Evolutionary conservation across 2,888 invertebrate genomes (phyloP).

Genomic region (Oscheius sp.): DNA sequence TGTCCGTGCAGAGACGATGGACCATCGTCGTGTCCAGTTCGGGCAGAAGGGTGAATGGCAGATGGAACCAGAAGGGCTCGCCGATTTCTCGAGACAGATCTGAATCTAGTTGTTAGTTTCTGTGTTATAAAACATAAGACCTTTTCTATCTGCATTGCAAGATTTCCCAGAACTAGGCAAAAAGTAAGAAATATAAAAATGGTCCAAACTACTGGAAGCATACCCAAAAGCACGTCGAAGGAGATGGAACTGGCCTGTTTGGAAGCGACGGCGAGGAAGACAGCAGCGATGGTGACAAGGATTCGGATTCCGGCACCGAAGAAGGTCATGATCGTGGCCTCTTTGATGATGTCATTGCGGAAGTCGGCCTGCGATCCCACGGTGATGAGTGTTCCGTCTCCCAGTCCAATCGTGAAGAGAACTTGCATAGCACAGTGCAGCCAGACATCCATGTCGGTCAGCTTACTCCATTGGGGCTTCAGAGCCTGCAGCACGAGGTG

Average conservation of each 20-base stretch:
- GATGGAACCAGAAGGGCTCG: slow-evolving; percentile 9
- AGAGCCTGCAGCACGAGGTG: neutral
- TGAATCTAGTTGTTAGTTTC: neutral
- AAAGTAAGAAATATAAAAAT: neutral
- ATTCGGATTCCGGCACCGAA: slow-evolving; percentile 14
- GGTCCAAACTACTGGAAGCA: neutral
- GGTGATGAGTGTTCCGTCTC: slow-evolving; percentile 32
- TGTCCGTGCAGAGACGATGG: slow-evolving; percentile 1
- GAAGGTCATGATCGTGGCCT: slow-evolving; percentile 4
- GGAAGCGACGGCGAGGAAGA: slow-evolving; percentile 6
- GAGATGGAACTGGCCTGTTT: slow-evolving; percentile 5
- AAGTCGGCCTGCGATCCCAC: slow-evolving; percentile 23
- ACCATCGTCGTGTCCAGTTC: slow-evolving; percentile 2
- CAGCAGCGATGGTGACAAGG: slow-evolving; percentile 7
- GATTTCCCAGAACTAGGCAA: no score
- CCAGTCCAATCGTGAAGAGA: slow-evolving; percentile 10
- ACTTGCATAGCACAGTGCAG: slow-evolving; percentile 17
- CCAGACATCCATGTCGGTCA: neutral
- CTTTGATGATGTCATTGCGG: slow-evolving; percentile 10
- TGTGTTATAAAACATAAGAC: no score
- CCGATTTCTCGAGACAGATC: neutral
- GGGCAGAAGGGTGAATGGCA: slow-evolving; percentile 25
- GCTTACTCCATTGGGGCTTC: neutral
- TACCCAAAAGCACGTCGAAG: neutral
- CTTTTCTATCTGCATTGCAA: no score